Base-by-base conservation (phyloP, 1,140 invertebrate genomes). In the Protaetia brevitarsis region DNA sequence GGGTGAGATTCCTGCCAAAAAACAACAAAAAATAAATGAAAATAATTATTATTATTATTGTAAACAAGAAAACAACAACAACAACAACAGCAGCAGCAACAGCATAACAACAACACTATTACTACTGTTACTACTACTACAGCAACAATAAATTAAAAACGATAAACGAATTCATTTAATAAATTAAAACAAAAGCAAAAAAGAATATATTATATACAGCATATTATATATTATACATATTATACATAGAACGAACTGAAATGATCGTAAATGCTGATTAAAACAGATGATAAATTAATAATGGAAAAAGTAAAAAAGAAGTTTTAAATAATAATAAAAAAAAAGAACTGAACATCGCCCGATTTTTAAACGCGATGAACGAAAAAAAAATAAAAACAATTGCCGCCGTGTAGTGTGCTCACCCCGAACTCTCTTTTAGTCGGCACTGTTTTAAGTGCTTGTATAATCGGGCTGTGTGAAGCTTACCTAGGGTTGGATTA, bases 401-500 rank as follows among this genome's bases (percentile, higher is more conserved):
- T 23, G 60, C 60, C 60, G 77, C 77, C 76, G 76, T 77, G 77
- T 78, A 78, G 77, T 78, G 77, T 78, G 77, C 77, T 78, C 74
- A 77, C 75, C 76, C 73, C 72, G 73, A 77, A 77, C 71, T 78
- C 71, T 77, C 16, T 71, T 77, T 77, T 76, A 73, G 68, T 74
- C 74, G 69, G 77, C 77, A 79, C 77, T 79, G 77, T 79, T 79
- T 79, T 79, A 79, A 79, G 77, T 79, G 77, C 77, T 79, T 77
- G 75, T 78, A 76, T 76, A 51, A 77, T 78, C 76, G 77, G 77
- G 77, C 77, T 79, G 77, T 79, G 77, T 78, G 77, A 79, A 79
- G 77, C 77, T 79, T 77, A 78, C 73, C 72, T 77, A 77, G 76
- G 76, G 76, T 77, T 78, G 77, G 77, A 79, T 77, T 79, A 78